Conservation (phyloP, 1,140 invertebrate species). For the Cardiocondyla obscurior region DNA sequence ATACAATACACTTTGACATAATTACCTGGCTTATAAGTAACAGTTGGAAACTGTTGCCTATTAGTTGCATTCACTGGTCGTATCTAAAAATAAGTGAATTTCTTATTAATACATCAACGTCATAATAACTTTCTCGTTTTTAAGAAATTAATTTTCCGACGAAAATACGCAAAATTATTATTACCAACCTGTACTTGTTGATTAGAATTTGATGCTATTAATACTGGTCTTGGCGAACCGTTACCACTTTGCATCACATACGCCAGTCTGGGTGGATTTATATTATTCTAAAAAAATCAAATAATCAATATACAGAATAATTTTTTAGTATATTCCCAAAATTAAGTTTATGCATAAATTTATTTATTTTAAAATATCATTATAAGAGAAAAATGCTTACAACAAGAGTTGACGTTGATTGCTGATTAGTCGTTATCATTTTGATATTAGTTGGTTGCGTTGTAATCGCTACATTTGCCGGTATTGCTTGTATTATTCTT, state of each 20-base stretch:
- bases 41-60: conserved; percentile 67
- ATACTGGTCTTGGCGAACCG: conserved; percentile 76
- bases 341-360: too few species aligned
- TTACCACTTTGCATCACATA: conserved; percentile 78
- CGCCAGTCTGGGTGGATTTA: conserved; percentile 74
- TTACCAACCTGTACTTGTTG: conserved; percentile 61
- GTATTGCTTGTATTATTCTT: conserved; percentile 77
- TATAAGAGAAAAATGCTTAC: conserved; percentile 65
- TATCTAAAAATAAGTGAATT: conserved; percentile 69
- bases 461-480: conserved; percentile 69
- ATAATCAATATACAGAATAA: too few species aligned
- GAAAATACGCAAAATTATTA: conserved; percentile 28
- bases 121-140: background rate
- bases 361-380: background rate
- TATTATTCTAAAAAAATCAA: conserved; percentile 77
- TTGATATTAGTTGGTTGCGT: conserved; percentile 73
- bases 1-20: background rate
- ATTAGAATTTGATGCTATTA: conserved; percentile 76
- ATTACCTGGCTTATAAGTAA: conserved; percentile 77
- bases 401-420: conserved; percentile 78
- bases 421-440: conserved; percentile 77
- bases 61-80: conserved; percentile 70
- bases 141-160: background rate
- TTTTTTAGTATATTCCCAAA: too few species aligned
- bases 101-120: conserved; percentile 1